Evolutionary conservation across 2,797 vertebrate species (phyloP).

Genomic region (Eulemur rubriventer): DNA sequence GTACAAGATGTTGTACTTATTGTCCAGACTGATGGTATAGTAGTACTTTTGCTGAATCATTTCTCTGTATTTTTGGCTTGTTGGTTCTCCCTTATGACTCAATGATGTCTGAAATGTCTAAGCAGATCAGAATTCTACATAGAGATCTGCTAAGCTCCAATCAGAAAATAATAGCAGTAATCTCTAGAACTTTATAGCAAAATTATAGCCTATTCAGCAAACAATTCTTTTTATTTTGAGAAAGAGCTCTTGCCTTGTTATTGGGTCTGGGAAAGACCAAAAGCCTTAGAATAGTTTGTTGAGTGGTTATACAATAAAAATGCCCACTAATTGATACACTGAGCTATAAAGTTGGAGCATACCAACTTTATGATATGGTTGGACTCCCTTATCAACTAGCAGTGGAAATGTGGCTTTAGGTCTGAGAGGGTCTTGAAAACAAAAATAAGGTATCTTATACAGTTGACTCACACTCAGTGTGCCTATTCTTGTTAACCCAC

Average conservation of each 20-base stretch:
- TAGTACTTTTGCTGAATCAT: not conserved
- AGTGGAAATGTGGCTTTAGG: not conserved
- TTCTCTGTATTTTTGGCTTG: not conserved
- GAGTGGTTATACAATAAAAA: not conserved
- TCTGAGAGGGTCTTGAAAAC: not conserved
- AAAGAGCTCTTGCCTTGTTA: not conserved
- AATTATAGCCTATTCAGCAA: not conserved
- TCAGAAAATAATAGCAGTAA: not conserved
- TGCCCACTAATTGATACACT: not conserved
- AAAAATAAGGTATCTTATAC: not conserved
- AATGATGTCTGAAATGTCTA: not conserved
- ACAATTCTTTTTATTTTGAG: not conserved
- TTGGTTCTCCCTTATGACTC: not conserved
- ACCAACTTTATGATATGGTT: too few species aligned
- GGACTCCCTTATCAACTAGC: not conserved
- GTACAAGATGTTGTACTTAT: not conserved
- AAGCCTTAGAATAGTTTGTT: not conserved
- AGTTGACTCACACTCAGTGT: not conserved
- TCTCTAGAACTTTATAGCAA: not conserved
- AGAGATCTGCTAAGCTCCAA: not conserved
- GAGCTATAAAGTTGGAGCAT: not conserved
- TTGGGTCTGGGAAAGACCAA: not conserved
- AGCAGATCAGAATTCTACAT: slow-evolving; percentile 11
- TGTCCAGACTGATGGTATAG: not conserved
- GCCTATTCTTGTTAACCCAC: not conserved